A percentile compares a stretch with the other conserved stretches of the same genome.
These are phyloP conservation scores for Amblyteles armatorius DNA, from an alignment of 2,888 invertebrate species.

Conservation along the genomic window DNA sequence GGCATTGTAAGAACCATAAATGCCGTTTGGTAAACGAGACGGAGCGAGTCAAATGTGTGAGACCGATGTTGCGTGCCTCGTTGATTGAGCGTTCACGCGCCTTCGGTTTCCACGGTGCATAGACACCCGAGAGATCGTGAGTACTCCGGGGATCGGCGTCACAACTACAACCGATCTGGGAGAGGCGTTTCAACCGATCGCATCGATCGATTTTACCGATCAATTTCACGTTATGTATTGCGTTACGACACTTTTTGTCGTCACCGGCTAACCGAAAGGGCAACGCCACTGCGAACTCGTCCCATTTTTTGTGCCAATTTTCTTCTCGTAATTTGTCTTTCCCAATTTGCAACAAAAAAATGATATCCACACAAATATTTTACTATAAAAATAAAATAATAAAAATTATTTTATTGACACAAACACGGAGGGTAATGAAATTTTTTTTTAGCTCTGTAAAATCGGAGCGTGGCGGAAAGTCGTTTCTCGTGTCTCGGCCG, in stretches of 20 bases:
- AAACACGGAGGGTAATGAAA: too few relatives aligned
- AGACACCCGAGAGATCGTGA: not conserved
- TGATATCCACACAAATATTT: too few relatives aligned
- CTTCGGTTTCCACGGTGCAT: constrained; percentile 38
- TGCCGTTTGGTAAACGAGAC: constrained; percentile 8
- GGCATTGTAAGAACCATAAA: constrained; percentile 7
- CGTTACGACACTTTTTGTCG: constrained; percentile 21
- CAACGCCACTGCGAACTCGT: not conserved
- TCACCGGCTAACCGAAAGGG: constrained; percentile 20
- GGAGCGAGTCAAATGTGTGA: constrained; percentile 13
- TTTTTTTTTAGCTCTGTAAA: too few relatives aligned
- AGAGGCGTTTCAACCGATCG: constrained; percentile 23
- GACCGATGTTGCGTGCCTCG: constrained; percentile 33
- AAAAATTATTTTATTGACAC: too few relatives aligned
- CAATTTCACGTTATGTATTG: constrained; percentile 21
- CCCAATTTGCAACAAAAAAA: too few relatives aligned
- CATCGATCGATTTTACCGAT: constrained; percentile 18
- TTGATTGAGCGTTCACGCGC: constrained; percentile 49
- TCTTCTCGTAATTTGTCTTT: not conserved
- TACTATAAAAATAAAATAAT: too few relatives aligned
- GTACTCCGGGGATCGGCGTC: constrained; percentile 3
- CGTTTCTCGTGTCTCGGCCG: too few relatives aligned
- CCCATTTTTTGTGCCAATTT: not conserved
- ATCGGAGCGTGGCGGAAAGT: too few relatives aligned
- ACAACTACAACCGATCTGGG: not conserved